Conservation (phyloP, 2,797 vertebrate species). For the Notoglanidium macrostoma region DNA sequence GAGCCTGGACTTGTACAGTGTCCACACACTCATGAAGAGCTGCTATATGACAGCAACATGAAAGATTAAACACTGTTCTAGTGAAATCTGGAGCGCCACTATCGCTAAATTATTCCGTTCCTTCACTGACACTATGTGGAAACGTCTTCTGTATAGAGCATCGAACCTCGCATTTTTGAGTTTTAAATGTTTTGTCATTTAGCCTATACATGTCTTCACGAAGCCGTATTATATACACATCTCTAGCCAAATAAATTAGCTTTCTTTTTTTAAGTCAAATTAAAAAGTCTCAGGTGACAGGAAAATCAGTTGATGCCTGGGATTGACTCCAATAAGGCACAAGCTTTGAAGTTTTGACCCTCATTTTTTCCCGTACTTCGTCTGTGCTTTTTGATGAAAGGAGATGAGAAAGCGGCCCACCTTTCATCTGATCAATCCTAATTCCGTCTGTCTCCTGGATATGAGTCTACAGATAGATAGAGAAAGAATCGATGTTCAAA, state of each 20-base stretch:
- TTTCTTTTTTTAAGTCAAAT: neutral
- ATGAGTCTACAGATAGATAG: neutral
- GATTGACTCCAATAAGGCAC: neutral
- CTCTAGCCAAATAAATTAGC: neutral
- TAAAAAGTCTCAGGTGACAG: neutral
- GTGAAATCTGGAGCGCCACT: neutral
- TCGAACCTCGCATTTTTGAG: neutral
- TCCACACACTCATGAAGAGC: neutral
- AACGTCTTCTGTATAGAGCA: neutral
- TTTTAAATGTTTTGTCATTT: neutral
- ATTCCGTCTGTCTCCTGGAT: neutral
- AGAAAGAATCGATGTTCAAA: neutral
- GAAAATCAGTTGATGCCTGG: neutral
- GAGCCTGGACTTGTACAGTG: neutral
- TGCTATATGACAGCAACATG: neutral
- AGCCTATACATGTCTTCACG: neutral
- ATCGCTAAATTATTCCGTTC: constrained; percentile 14
- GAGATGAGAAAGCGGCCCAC: neutral
- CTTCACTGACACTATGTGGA: neutral
- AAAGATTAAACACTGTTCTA: constrained; percentile 34
- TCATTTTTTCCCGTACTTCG: neutral
- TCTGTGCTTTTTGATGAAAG: constrained; percentile 4
- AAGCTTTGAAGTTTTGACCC: neutral
- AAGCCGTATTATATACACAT: neutral
- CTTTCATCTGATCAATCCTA: constrained; percentile 10